Percentiles rank a stretch among this genome's conserved stretches.
Conservation (phyloP, 2,888 invertebrate genomes). For the Philhelius pedissequus region DNA sequence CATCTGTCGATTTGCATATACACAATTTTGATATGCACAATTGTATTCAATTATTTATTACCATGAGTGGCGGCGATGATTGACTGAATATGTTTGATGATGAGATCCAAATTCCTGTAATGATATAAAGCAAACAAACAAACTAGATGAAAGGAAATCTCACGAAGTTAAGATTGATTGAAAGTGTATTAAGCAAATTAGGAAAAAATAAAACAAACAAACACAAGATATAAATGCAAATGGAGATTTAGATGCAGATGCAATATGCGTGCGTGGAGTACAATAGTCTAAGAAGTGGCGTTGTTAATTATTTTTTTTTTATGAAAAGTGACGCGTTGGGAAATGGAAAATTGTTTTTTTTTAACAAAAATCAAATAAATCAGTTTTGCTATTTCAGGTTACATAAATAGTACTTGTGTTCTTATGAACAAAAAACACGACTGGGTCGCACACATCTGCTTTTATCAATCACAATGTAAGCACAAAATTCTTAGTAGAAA, state of each 20-base stretch:
- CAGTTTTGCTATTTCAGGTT: too few species aligned
- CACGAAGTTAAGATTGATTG: conserved; percentile 23
- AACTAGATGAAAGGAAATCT: conserved; percentile 46
- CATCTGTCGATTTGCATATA: conserved; percentile 16
- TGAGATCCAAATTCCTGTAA: conserved; percentile 55
- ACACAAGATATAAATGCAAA: conserved; percentile 3
- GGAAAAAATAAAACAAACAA: neutral
- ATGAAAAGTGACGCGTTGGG: neutral
- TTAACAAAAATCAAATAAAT: too few species aligned
- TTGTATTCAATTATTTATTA: conserved; percentile 34
- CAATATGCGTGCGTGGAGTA: neutral
- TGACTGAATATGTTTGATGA: conserved; percentile 5
- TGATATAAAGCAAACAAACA: neutral
- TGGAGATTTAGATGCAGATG: conserved; percentile 29
- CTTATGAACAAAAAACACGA: too few species aligned
- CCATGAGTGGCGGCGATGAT: conserved; percentile 2
- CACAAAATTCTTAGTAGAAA: too few species aligned
- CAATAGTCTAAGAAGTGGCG: neutral
- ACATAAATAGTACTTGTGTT: too few species aligned
- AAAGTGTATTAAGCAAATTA: neutral
- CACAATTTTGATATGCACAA: conserved; percentile 9
- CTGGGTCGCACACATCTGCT: too few species aligned
- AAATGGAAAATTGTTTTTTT: too few species aligned
- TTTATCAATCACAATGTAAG: too few species aligned
- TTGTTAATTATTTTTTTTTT: neutral